Conservation (phyloP, 1,140 invertebrate species). For the Diploscapter pachys region DNA sequence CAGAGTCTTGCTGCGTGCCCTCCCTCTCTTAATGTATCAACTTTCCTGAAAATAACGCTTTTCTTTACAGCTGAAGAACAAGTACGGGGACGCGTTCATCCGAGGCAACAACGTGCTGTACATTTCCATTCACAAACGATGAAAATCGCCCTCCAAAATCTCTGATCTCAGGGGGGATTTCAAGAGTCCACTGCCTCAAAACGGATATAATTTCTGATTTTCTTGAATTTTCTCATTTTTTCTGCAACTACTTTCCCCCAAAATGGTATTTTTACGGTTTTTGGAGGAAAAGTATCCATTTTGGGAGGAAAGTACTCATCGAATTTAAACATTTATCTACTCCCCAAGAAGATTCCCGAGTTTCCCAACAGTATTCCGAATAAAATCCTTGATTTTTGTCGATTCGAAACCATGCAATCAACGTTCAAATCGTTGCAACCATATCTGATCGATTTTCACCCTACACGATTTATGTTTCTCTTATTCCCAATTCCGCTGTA, state of each 20-base stretch:
- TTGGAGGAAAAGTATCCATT: neutral
- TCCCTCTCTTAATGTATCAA: neutral
- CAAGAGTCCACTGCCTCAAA: neutral
- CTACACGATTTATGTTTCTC: too few species aligned
- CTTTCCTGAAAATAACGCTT: too few species aligned
- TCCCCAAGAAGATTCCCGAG: too few species aligned
- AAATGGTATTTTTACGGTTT: neutral
- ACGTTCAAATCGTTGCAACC: too few species aligned
- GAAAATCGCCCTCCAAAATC: too few species aligned
- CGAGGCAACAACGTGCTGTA: constrained; percentile 95
- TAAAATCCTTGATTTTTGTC: too few species aligned
- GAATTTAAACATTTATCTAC: neutral
- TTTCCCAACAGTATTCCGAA: too few species aligned
- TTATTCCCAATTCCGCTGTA: too few species aligned
- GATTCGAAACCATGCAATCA: too few species aligned
- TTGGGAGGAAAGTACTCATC: too few species aligned
- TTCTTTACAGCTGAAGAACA: constrained; percentile 77
- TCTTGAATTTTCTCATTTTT: neutral
- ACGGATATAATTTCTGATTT: neutral
- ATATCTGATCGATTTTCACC: too few species aligned
- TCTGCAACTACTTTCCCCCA: neutral
- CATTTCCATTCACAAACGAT: constrained; percentile 86
- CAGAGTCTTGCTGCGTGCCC: neutral
- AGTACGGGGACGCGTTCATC: constrained; percentile 98
- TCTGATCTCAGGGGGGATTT: neutral